phyloP scores from a whole-genome alignment of 1,140 invertebrate species.

The Pseudomyrmex cubaensis region DNA sequence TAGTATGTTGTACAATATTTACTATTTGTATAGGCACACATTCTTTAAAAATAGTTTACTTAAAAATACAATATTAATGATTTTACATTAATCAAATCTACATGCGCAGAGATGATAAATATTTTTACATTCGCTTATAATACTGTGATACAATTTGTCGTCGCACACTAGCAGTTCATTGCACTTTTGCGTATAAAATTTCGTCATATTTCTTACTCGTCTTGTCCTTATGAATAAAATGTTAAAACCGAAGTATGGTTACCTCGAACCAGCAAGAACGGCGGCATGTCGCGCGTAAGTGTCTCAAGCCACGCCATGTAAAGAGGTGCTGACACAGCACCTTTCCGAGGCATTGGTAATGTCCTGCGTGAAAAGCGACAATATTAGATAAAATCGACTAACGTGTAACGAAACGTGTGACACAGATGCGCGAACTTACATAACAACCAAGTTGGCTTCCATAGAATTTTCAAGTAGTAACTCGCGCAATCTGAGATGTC shows the following conservation, averaged over 20 bases:
- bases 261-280: slow-evolving; percentile 95
- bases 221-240: slow-evolving; percentile 94
- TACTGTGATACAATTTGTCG: slow-evolving; percentile 33
- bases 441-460: slow-evolving; percentile 95
- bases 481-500: slow-evolving; percentile 95
- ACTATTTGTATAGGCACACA: slow-evolving; percentile 49
- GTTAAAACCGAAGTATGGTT: slow-evolving; percentile 98
- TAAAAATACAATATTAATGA: too few relatives aligned
- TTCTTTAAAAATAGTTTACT: slow-evolving; percentile 43
- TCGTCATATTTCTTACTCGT: background rate
- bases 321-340: slow-evolving; percentile 93
- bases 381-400: background rate
- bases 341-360: slow-evolving; percentile 96
- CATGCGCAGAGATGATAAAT: too few relatives aligned
- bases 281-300: slow-evolving; percentile 95
- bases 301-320: slow-evolving; percentile 98
- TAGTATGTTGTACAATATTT: slow-evolving; percentile 25
- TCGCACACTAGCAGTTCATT: background rate
- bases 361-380: slow-evolving; percentile 87
- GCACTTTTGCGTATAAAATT: background rate
- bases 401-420: slow-evolving; percentile 41
- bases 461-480: slow-evolving; percentile 94
- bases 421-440: slow-evolving; percentile 87
- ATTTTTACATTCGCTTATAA: slow-evolving; percentile 54
- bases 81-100: too few relatives aligned